A percentile compares a stretch with the other conserved stretches of the same genome.
These are phyloP conservation scores for Idris sp. DNA, from an alignment of 1,140 invertebrate genomes.

Conservation along the genomic window DNA sequence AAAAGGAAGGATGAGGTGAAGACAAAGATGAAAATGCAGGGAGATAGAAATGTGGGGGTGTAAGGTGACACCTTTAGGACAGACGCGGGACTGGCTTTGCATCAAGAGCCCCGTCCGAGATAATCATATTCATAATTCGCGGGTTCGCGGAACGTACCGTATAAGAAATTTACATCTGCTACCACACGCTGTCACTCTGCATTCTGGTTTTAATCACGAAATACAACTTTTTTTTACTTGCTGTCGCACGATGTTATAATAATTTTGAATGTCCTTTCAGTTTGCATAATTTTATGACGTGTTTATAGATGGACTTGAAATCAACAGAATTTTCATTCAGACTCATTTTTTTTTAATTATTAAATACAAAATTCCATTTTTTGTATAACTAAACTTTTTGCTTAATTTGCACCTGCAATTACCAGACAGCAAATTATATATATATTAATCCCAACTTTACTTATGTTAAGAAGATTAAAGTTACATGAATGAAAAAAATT, in stretches of 20 bases:
- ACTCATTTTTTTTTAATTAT: too few relatives aligned
- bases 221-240: conserved; percentile 35
- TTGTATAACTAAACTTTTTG: too few relatives aligned
- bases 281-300: conserved; percentile 22
- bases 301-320: too few relatives aligned
- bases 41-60: conserved; percentile 61
- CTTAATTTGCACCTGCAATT: too few relatives aligned
- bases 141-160: conserved; percentile 70
- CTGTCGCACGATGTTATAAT: conserved; percentile 18
- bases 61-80: conserved; percentile 74
- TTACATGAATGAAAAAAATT: too few relatives aligned
- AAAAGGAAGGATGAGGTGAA: conserved; percentile 19
- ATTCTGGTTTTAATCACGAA: conserved; percentile 50
- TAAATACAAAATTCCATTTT: too few relatives aligned
- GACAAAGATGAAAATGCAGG: conserved; percentile 48
- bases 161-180: conserved; percentile 56
- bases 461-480: too few relatives aligned
- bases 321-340: too few relatives aligned
- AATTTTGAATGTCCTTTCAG: conserved; percentile 10
- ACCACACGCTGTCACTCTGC: conserved; percentile 41
- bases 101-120: conserved; percentile 71
- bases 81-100: conserved; percentile 68
- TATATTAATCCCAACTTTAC: too few relatives aligned
- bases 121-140: conserved; percentile 76
- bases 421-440: too few relatives aligned